Base-by-base conservation (phyloP, 2,888 invertebrate genomes). In the Caenorhabditis parvicauda region DNA sequence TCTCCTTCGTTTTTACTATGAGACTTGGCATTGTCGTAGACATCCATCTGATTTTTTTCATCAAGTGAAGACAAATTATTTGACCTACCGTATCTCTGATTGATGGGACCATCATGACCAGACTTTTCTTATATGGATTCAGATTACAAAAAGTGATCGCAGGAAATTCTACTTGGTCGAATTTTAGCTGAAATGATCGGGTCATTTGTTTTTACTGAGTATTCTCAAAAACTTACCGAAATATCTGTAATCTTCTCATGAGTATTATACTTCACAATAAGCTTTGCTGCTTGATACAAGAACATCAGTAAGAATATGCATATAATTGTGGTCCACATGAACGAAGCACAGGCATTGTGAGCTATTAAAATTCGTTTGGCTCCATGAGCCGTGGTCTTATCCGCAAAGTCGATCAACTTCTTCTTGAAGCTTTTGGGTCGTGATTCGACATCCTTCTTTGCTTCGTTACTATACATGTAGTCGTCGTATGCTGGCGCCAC, bases 131-230 rank as follows among this genome's bases (percentile, higher is more conserved):
- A 42, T 73, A 73, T 0, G 71, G 67, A 45, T 73, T 73, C 39
- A 73, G 43, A 58, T 73, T 73, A 55, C 73, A 73, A 45, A 73
- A 73, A 0, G 73, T 73, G 37, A 73, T 73, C 4, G 73, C 71
- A 12, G 73, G 73, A 37, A 71, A 73, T 43, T 71, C 71, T 19
- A 73, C 71, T 24, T 73, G 59, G 37, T 73, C 73, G 49, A 73
- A 73, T 65, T 73, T 73, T 24, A 73, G 56, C 73, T 73, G 61
- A 56, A 70, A 67, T 29, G 5, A 35, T 35, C 3, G 25, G n/a
- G 6, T 19, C 35, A 9, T 51, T 37, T 44, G n/a, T 28, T 14
- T 21, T 29, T 46, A n/a, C 7, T 29, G 12, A 46, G n/a, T 17
- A 27, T 46, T 22, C n/a, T 37, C 38, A 24, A 35, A 39, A 35